Percentiles rank a stretch among this genome's conserved stretches.
These are phyloP conservation scores for Syngnathoides biaculeatus DNA, from an alignment of 2,113 vertebrate genomes.

Conservation along the genomic window DNA sequence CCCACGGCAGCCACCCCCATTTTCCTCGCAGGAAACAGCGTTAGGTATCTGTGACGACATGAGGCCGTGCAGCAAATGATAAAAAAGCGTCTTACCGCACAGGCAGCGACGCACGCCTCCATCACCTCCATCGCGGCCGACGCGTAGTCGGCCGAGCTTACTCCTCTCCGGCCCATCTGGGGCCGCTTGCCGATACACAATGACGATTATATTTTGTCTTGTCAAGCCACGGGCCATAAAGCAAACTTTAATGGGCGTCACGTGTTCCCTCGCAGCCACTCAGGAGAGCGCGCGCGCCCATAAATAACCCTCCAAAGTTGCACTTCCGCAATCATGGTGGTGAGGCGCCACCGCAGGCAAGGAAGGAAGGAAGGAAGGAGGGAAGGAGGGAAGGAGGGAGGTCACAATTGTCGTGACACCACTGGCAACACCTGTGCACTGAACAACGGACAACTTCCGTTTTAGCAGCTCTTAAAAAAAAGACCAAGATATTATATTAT, in stretches of 20 bases:
- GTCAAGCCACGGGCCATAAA: constrained; percentile 99
- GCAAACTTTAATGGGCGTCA: constrained; percentile 99
- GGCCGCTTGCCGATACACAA: constrained; percentile 98
- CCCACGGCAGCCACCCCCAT: constrained; percentile 22
- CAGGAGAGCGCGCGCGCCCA: constrained; percentile 88
- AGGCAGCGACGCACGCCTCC: constrained; percentile 52
- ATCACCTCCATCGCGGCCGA: neutral
- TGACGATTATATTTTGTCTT: constrained; percentile 99
- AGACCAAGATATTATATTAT: neutral
- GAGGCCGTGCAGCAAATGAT: constrained; percentile 60
- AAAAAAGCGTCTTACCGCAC: constrained; percentile 81
- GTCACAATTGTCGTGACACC: constrained; percentile 1
- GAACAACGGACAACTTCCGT: neutral
- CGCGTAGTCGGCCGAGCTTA: constrained; percentile 64
- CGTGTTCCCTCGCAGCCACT: constrained; percentile 97
- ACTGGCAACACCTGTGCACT: neutral
- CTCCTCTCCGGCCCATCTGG: constrained; percentile 92
- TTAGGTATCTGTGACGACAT: constrained; percentile 57
- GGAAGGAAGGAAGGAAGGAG: neutral
- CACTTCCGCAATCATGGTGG: constrained; percentile 80
- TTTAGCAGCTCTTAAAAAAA: neutral
- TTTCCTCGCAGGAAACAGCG: constrained; percentile 53
- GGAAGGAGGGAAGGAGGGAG: neutral
- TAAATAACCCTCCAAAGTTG: constrained; percentile 98
- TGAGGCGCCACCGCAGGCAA: constrained; percentile 63